Conservation (phyloP, 2,888 invertebrate genomes). For the Nephrotoma appendiculata region DNA sequence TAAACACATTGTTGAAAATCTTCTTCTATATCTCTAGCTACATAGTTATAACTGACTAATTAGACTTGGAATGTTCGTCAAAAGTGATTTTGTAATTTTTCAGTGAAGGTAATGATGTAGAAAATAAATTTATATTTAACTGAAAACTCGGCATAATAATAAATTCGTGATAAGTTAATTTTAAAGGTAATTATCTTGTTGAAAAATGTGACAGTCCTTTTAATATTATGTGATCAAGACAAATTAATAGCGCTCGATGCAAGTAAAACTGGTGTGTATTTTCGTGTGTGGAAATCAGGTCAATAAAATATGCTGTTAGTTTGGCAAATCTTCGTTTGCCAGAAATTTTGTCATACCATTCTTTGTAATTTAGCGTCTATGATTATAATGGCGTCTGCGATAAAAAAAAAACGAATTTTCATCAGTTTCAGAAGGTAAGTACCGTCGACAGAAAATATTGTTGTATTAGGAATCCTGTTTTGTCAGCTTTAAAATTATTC, state of each 20-base stretch:
- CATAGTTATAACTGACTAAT: neutral
- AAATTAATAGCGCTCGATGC: neutral
- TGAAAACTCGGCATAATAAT: neutral
- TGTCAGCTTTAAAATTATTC: too few relatives aligned
- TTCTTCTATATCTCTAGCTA: neutral
- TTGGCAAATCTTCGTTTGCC: neutral
- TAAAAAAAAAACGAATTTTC: too few relatives aligned
- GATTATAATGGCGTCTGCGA: too few relatives aligned
- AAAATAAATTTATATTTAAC: neutral
- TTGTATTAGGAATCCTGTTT: too few relatives aligned
- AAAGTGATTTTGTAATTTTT: neutral
- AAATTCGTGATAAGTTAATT: neutral
- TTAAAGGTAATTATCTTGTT: neutral
- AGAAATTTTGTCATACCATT: too few relatives aligned
- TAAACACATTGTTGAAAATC: neutral
- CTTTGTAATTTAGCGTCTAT: too few relatives aligned
- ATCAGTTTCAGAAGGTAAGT: too few relatives aligned
- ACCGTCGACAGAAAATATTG: too few relatives aligned
- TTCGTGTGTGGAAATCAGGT: neutral
- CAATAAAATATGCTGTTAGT: neutral
- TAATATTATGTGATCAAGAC: neutral
- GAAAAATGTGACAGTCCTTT: neutral
- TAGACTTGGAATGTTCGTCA: neutral
- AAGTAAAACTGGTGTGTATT: neutral
- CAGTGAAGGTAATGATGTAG: neutral